Percentiles rank a stretch among this genome's conserved stretches.
Evolutionary conservation across 2,113 vertebrate species (phyloP).

Genomic region (Lasiurus cinereus): DNA sequence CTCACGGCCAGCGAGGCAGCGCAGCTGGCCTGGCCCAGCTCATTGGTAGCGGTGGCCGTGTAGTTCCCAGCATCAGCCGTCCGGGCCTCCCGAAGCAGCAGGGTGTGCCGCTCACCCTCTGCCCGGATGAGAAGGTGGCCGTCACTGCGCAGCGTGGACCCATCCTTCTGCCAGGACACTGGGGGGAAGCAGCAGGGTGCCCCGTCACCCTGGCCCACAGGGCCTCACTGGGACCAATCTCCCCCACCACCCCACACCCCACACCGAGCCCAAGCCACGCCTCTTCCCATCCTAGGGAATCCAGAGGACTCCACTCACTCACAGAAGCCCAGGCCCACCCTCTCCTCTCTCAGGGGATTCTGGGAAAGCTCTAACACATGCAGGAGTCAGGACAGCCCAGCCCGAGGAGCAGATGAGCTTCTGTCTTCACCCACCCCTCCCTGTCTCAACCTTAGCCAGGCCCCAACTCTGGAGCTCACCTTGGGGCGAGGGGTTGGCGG

Average conservation of each 20-base stretch:
- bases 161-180: slow-evolving; percentile 95
- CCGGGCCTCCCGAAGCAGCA: slow-evolving; percentile 92
- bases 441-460: not conserved
- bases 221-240: not conserved
- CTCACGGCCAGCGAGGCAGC: slow-evolving; percentile 92
- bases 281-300: not conserved
- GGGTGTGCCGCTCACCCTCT: slow-evolving; percentile 95
- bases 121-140: slow-evolving; percentile 90
- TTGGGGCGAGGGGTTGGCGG: slow-evolving; percentile 94
- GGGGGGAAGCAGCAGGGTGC: not conserved
- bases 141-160: slow-evolving; percentile 84
- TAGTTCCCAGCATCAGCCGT: slow-evolving; percentile 92
- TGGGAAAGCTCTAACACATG: not conserved
- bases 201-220: not conserved
- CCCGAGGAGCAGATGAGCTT: not conserved
- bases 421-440: not conserved
- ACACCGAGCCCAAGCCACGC: not conserved
- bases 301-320: not conserved
- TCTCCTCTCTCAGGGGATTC: not conserved
- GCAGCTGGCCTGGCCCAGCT: slow-evolving; percentile 93
- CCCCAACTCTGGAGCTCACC: slow-evolving; percentile 85
- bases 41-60: slow-evolving; percentile 92
- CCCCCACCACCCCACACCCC: not conserved
- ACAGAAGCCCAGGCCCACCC: not conserved
- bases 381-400: not conserved